Percentiles rank a stretch among this genome's conserved stretches.
These are phyloP conservation scores for Electrophaes corylata DNA, from an alignment of 2,888 invertebrate species.

Conservation along the genomic window DNA sequence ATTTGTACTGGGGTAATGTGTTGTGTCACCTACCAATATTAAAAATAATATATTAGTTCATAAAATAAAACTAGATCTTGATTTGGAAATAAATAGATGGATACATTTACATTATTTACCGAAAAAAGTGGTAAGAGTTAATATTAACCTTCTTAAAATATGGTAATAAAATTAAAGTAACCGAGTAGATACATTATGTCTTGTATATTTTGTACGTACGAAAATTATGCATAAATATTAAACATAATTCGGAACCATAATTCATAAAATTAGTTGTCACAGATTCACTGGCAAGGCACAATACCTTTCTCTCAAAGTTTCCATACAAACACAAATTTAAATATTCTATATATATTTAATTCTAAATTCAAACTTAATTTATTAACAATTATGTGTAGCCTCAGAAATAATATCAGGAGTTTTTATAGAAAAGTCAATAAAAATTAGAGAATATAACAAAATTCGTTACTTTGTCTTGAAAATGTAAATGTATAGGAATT, in stretches of 20 bases:
- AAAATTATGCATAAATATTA: constrained; percentile 42
- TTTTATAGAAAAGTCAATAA: constrained; percentile 16
- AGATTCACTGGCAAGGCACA: constrained; percentile 63
- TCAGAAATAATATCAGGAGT: constrained; percentile 30
- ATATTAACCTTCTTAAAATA: not conserved
- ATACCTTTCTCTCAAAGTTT: constrained; percentile 40
- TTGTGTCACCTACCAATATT: not conserved
- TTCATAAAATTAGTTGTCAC: constrained; percentile 46
- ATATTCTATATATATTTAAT: constrained; percentile 31
- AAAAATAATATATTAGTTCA: not conserved
- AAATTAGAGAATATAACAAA: constrained; percentile 13
- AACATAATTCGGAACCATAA: constrained; percentile 39
- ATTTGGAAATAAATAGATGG: constrained; percentile 20
- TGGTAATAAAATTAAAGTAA: constrained; percentile 3
- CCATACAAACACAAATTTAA: constrained; percentile 31
- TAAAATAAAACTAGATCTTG: constrained; percentile 6
- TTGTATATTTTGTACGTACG: constrained; percentile 36
- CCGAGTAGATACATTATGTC: not conserved
- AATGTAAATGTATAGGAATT: constrained; percentile 13
- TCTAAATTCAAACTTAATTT: constrained; percentile 30
- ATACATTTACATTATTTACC: constrained; percentile 16
- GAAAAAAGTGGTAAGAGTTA: constrained; percentile 14
- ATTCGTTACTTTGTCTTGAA: constrained; percentile 8
- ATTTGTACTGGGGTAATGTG: constrained; percentile 4
- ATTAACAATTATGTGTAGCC: constrained; percentile 45